Base-by-base conservation (phyloP, 2,888 invertebrate genomes). In the Sinopyrophorus schimmeli region DNA sequence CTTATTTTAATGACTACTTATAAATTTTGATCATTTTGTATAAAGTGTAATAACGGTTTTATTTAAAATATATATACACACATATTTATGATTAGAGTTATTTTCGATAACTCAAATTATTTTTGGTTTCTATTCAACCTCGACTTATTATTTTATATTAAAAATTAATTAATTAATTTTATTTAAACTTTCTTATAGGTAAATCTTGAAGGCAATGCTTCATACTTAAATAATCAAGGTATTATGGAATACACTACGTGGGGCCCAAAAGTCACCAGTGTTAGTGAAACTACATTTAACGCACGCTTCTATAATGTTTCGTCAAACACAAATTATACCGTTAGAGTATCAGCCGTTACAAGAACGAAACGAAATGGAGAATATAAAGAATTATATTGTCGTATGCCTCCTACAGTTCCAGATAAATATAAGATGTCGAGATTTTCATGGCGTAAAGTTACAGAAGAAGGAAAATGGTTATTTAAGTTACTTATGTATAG, bases 261-360 rank as follows among this genome's bases (percentile, higher is more conserved):
- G 75, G 80, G 79, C 1, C 81, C 83, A 1, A 80, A 81, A 64
- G 75, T 75, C 5, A 80, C 80, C 51, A 79, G 79, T 41, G 79
- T 84, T 5, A 77, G 78, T 50, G 76, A 74, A 55, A 76, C 71
- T 37, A 69, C 63, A 7, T 73, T 75, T 30, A 77, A 70, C 47
- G 76, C 78, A 10, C 75, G 77, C 38, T 86, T 87, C 64, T 83
- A 85, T 60, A 82, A 84, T 31, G 79, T 90, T 18, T 83, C 85
- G 41, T 83, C 92, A 2, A 92, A 93, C 70, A 92, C 92, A 0
- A 86, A 89, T 70, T 92, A 91, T 70, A 87, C 87, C 7, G 86
- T 90, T 16, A 79, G 79, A 0, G 79, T 92, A 44, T 86, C 86
- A 44, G 91, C 86, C 0, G 83, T 89, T 63, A 92, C 90, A 0